Conservation (phyloP, 2,797 vertebrate genomes). For the Sandelia bainsii region DNA sequence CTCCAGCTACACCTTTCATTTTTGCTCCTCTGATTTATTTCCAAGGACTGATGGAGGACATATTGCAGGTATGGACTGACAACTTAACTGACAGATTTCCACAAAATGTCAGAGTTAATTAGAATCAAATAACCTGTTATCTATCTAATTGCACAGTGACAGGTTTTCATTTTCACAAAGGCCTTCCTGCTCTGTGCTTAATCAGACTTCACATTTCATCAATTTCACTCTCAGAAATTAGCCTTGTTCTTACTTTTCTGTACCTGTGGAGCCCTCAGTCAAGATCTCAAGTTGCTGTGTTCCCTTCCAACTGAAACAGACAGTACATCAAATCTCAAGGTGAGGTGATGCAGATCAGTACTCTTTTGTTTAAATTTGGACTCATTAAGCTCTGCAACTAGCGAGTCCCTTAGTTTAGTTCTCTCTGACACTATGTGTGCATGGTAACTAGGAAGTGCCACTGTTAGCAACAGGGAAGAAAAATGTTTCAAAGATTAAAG, state of each 20-base stretch:
- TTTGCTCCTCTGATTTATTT: constrained; percentile 25
- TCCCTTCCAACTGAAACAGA: constrained; percentile 8
- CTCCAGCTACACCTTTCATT: constrained; percentile 47
- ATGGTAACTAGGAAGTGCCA: too few species aligned
- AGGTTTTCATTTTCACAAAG: constrained; percentile 29
- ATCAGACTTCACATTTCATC: constrained; percentile 34
- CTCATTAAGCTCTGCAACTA: too few species aligned
- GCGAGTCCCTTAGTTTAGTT: too few species aligned
- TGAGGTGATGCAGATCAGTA: too few species aligned
- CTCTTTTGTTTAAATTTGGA: too few species aligned
- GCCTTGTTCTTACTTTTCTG: constrained; percentile 3
- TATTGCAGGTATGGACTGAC: constrained; percentile 3
- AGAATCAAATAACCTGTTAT: constrained; percentile 21
- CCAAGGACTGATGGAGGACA: constrained; percentile 32
- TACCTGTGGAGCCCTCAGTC: constrained; percentile 4
- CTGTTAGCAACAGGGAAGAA: too few species aligned
- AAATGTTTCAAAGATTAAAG: too few species aligned
- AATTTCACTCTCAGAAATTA: constrained; percentile 20
- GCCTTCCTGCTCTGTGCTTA: constrained; percentile 13
- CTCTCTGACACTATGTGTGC: too few species aligned
- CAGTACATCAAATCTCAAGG: too few species aligned
- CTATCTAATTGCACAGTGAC: not conserved
- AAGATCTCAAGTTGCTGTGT: not conserved
- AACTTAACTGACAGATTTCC: constrained; percentile 31
- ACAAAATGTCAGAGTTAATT: constrained; percentile 39